Base-by-base conservation (phyloP, 37 sponge, comb jelly and placozoan genomes). In the Ephydatia muelleri region DNA sequence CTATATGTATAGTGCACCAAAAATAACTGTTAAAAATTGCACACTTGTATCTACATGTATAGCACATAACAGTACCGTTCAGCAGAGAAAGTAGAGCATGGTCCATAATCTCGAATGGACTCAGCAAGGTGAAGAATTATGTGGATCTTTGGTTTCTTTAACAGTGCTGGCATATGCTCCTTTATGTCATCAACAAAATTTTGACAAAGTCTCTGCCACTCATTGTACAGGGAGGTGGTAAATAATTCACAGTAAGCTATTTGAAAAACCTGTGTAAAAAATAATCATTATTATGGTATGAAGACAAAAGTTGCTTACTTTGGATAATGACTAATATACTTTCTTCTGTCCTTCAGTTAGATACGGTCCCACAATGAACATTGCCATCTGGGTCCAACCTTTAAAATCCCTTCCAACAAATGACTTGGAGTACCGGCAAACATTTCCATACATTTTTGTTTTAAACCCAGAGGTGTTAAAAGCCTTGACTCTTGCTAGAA, bases 361-460 rank as follows among this genome's bases (percentile, higher is more conserved):
- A 68, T 74, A 74, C 12, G 76, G 75, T 11, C 27, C 21, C 26
- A 87, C 5, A 21, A 87, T 65, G 26, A 78, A 86, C 12, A 77
- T 43, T 32, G 72, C 71, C 47, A 77, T 78, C 66, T 78, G 86
- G 12, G 80, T 72, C 72, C 72, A 79, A 30, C 38, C 86, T 38
- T 86, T 88, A 31, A 71, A 88, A 40, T 88, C 38, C 86, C 38
- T 86, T 88, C 6, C 43, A 88, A 40, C 82, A 81, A 87, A 87
- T 19, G 88, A 88, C 69, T 82, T 71, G 78, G 33, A 38, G 72
- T 88, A 57, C 30, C 29, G 37, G 26, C 30, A 27, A 16, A 87
- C 40, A 37, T 81, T 87, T 75, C 82, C 67, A 39, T 30, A 31
- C 9, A 88, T 38, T 23, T 40, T 72, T 14, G 31, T 36, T 30